Evolutionary conservation across 2,113 vertebrate genomes (phyloP).

Genomic region (Probosciger aterrimus): DNA sequence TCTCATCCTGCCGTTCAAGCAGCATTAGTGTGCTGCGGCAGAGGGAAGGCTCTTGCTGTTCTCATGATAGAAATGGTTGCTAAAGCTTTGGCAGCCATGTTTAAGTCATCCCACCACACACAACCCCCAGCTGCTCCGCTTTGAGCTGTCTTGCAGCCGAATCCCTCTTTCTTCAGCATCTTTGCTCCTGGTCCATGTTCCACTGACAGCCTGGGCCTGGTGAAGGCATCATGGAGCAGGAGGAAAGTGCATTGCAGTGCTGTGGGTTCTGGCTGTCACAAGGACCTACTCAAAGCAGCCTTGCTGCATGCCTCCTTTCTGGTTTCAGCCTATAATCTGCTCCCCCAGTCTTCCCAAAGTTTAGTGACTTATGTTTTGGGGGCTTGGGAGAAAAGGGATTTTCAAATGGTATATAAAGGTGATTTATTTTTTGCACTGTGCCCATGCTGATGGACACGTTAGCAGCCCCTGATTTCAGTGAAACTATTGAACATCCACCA

Average conservation of each 20-base stretch:
- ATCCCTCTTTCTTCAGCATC: neutral
- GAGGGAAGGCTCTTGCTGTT: neutral
- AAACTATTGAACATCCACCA: neutral
- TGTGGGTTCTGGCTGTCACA: neutral
- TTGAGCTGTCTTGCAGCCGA: neutral
- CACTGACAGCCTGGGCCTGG: neutral
- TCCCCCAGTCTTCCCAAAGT: neutral
- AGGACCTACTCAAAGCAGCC: neutral
- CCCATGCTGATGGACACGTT: neutral
- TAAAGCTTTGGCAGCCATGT: rapidly evolving
- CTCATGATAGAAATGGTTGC: neutral
- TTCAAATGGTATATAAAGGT: neutral
- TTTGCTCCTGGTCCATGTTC: neutral
- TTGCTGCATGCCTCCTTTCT: neutral
- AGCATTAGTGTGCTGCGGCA: neutral
- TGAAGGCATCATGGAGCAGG: neutral
- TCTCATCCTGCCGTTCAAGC: neutral
- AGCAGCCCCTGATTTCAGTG: neutral
- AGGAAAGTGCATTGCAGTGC: neutral
- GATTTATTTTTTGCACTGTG: rapidly evolving
- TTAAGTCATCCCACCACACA: too few relatives aligned
- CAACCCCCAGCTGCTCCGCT: neutral
- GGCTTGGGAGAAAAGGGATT: neutral
- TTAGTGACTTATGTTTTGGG: neutral
- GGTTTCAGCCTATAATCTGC: neutral